Conservation (phyloP, 2,888 invertebrate genomes). For the Siphlonurus alternatus region DNA sequence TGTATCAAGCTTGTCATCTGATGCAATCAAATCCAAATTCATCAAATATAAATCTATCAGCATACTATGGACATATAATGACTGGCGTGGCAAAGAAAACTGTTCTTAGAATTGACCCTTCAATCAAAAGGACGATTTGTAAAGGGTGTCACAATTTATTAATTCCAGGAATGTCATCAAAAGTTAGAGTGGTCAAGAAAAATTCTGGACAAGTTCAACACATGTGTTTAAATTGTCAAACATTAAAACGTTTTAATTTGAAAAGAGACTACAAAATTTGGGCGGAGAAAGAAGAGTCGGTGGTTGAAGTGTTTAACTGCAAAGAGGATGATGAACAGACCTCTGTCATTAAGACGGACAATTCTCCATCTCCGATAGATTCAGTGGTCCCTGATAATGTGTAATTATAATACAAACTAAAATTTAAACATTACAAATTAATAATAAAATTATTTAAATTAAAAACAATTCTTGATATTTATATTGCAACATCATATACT, state of each 20-base stretch:
- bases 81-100: constrained; percentile 8
- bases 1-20: constrained; percentile 38
- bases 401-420: too few species aligned
- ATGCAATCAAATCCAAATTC: not conserved
- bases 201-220: too few species aligned
- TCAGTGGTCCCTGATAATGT: too few species aligned
- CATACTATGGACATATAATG: constrained; percentile 8
- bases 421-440: too few species aligned
- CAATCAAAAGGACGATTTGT: constrained; percentile 7
- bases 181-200: not conserved
- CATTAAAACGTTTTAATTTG: constrained; percentile 6
- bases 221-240: constrained; percentile 6
- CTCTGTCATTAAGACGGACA: too few species aligned
- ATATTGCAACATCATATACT: too few species aligned
- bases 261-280: not conserved
- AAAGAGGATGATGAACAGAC: not conserved
- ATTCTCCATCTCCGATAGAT: too few species aligned
- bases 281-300: not conserved
- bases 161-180: constrained; percentile 1
- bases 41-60: not conserved
- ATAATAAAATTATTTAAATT: too few species aligned
- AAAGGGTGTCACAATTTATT: constrained; percentile 5
- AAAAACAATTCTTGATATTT: too few species aligned
- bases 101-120: constrained; percentile 8
- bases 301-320: not conserved